Conservation (phyloP, 1,140 invertebrate species). For the Bombus turneri region DNA sequence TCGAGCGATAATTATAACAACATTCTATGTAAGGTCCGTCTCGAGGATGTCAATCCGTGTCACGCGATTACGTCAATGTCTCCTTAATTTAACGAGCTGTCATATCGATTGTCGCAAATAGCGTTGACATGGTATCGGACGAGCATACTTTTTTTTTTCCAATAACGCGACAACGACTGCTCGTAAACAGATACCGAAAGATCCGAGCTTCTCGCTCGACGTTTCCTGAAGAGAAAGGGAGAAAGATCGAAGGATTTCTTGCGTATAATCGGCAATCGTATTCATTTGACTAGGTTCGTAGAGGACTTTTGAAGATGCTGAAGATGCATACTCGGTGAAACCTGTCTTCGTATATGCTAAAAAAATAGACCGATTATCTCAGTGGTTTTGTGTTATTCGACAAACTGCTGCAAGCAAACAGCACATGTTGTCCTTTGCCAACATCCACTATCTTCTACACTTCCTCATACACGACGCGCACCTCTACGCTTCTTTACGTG, state of each 20-base stretch:
- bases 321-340: background rate
- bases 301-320: too few relatives aligned
- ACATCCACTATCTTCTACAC: background rate
- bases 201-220: background rate
- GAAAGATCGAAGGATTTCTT: too few relatives aligned
- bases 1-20: background rate
- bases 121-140: background rate
- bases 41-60: too few relatives aligned
- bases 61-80: background rate
- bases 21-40: background rate
- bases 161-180: too few relatives aligned
- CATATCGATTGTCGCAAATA: constrained; percentile 24
- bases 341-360: background rate
- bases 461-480: too few relatives aligned
- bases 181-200: constrained; percentile 32
- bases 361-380: background rate
- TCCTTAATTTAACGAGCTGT: constrained; percentile 18
- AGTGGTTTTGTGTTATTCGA: background rate
- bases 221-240: too few relatives aligned
- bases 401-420: too few relatives aligned
- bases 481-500: background rate
- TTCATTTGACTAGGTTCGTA: too few relatives aligned
- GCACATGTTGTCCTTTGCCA: too few relatives aligned
- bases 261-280: background rate
- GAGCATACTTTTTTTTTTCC: background rate